These are phyloP conservation scores for Andricus quercusramuli DNA, from an alignment of 2,888 invertebrate genomes.

Conservation along the genomic window DNA sequence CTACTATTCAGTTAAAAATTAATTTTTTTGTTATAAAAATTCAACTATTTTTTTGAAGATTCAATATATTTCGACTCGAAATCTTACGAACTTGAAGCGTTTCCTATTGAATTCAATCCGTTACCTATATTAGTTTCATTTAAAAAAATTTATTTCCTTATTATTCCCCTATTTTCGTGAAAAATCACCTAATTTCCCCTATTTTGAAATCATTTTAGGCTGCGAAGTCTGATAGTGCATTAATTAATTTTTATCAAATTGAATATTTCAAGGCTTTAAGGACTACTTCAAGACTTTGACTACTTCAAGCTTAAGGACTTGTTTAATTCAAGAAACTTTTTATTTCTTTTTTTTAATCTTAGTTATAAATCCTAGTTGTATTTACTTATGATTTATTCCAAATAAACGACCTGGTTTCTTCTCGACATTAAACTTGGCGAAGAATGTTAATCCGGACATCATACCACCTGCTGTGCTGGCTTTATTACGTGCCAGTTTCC, in stretches of 20 bases:
- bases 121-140: too few relatives aligned
- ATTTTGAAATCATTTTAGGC: too few relatives aligned
- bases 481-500: constrained; percentile 37
- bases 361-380: not conserved
- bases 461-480: constrained; percentile 33
- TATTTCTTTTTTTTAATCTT: not conserved
- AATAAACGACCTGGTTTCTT: constrained; percentile 32
- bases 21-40: too few relatives aligned
- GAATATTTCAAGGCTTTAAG: not conserved
- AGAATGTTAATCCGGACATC: constrained; percentile 37
- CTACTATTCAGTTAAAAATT: too few relatives aligned
- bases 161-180: too few relatives aligned
- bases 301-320: not conserved
- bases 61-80: too few relatives aligned
- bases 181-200: too few relatives aligned
- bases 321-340: not conserved
- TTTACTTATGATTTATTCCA: constrained; percentile 28
- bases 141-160: too few relatives aligned
- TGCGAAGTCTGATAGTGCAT: not conserved
- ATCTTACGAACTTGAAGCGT: too few relatives aligned
- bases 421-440: constrained; percentile 32
- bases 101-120: too few relatives aligned
- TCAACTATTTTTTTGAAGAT: too few relatives aligned
- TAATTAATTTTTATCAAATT: not conserved
- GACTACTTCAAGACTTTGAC: too few relatives aligned